Percentiles rank a stretch among this genome's conserved stretches.
Conservation (phyloP, 2,888 invertebrate genomes). For the Ptilodon capucinus region DNA sequence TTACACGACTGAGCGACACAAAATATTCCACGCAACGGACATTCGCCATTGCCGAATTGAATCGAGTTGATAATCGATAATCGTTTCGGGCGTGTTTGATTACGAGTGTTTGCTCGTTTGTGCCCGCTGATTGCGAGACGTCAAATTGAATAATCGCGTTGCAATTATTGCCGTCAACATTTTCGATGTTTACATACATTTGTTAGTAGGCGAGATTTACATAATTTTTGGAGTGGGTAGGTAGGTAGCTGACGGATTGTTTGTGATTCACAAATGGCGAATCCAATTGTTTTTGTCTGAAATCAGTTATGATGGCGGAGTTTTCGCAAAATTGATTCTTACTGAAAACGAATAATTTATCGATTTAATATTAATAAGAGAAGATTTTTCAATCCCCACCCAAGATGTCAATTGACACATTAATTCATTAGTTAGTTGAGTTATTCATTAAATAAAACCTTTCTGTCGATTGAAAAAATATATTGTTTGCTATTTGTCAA, state of each 20-base stretch:
- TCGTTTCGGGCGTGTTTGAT: constrained; percentile 64
- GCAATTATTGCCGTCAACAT: constrained; percentile 67
- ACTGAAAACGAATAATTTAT: background rate
- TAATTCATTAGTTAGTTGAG: no score
- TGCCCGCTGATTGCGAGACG: constrained; percentile 77
- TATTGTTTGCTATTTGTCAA: no score
- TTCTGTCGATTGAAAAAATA: no score
- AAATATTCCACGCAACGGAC: constrained; percentile 29
- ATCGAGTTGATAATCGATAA: constrained; percentile 68
- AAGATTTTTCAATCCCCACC: no score
- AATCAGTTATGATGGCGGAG: no score
- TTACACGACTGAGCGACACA: constrained; percentile 33
- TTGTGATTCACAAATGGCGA: constrained; percentile 23
- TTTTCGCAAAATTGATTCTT: background rate
- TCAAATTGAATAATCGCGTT: constrained; percentile 77
- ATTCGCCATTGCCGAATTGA: constrained; percentile 41
- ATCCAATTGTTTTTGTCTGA: constrained; percentile 17
- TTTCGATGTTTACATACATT: constrained; percentile 55
- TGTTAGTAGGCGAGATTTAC: constrained; percentile 52
- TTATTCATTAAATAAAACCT: no score
- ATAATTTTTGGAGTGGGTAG: constrained; percentile 36
- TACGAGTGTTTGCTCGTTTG: constrained; percentile 73
- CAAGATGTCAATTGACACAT: no score
- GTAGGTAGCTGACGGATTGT: constrained; percentile 29
- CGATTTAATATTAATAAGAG: background rate